phyloP scores from a whole-genome alignment of 2,113 vertebrate species.

The Prinia subflava region DNA sequence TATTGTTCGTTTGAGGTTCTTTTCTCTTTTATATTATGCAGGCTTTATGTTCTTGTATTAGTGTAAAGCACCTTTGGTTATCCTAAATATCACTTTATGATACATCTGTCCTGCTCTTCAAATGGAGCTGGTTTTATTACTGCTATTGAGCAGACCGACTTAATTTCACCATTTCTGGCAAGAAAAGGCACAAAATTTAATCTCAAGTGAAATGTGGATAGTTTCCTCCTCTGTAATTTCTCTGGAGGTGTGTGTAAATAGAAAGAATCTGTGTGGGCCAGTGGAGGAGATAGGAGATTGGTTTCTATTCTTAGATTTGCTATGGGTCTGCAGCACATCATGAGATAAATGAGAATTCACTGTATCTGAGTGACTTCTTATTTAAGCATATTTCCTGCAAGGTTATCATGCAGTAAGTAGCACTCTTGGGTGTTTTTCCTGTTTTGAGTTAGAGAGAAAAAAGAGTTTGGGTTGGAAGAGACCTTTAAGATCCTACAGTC shows the following conservation, averaged over 20 bases:
- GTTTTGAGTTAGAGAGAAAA: not conserved
- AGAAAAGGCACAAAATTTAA: not conserved
- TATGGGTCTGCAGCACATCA: not conserved
- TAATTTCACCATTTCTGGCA: constrained; percentile 13
- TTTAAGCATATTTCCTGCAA: not conserved
- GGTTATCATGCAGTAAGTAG: not conserved
- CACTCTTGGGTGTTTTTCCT: not conserved
- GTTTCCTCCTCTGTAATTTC: not conserved
- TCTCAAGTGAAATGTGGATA: not conserved
- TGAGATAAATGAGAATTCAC: not conserved
- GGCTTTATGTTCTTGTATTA: not conserved
- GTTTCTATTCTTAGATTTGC: not conserved
- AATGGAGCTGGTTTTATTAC: constrained; percentile 23
- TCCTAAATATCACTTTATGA: not conserved
- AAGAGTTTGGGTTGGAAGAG: not conserved
- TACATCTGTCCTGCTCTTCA: not conserved
- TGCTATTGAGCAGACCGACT: not conserved
- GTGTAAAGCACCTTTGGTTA: not conserved
- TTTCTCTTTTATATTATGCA: not conserved
- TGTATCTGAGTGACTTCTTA: not conserved
- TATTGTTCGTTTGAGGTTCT: not conserved
- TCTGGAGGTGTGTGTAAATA: not conserved
- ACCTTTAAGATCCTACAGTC: not conserved
- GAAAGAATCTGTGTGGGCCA: not conserved
- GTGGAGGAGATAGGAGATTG: not conserved